Conservation (phyloP, 2,797 vertebrate species). For the Sebastes diploproa region DNA sequence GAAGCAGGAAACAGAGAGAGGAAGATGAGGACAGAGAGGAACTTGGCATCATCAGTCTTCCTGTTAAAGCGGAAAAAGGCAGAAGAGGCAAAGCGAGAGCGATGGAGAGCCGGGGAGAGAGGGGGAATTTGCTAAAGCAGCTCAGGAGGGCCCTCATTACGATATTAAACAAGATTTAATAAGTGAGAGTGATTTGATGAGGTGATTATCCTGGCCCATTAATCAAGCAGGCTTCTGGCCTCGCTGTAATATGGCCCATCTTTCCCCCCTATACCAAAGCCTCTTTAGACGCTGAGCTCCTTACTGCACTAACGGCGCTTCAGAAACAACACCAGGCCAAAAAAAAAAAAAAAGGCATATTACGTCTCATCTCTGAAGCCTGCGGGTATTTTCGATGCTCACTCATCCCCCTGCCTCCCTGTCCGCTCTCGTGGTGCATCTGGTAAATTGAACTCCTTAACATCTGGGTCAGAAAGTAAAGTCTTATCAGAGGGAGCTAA, state of each 20-base stretch:
- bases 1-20: conserved; percentile 31
- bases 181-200: conserved; percentile 99
- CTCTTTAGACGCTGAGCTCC: conserved; percentile 95
- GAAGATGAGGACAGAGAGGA: conserved; percentile 31
- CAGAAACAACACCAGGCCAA: conserved; percentile 70
- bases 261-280: conserved; percentile 88
- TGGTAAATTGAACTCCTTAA: conserved; percentile 80
- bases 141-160: conserved; percentile 97
- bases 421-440: conserved; percentile 71
- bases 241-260: conserved; percentile 92
- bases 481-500: conserved; percentile 74
- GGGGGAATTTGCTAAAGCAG: conserved; percentile 93
- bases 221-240: conserved; percentile 97
- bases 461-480: conserved; percentile 80
- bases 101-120: conserved; percentile 55
- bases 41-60: conserved; percentile 56
- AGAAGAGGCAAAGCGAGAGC: conserved; percentile 81
- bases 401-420: conserved; percentile 68
- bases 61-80: conserved; percentile 79
- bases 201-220: conserved; percentile 96
- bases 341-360: conserved; percentile 54
- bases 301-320: conserved; percentile 90
- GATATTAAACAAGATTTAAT: conserved; percentile 99
- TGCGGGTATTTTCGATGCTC: conserved; percentile 63
- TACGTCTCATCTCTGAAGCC: conserved; percentile 74